Conservation (phyloP, 1,140 invertebrate species). For the Eupristina koningsbergeri region DNA sequence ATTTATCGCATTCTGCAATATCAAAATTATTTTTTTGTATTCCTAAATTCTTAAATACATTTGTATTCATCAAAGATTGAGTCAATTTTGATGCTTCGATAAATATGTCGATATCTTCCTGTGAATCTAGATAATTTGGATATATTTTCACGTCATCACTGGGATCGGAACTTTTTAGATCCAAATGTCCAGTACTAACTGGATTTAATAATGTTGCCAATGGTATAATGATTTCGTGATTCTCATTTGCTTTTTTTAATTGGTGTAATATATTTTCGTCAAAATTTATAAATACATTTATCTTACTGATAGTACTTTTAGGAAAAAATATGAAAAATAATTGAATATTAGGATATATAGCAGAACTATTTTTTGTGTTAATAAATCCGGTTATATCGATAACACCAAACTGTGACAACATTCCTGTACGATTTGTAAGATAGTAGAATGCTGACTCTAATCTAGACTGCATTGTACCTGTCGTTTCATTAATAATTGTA, state of each 20-base stretch:
- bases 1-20: constrained; percentile 55
- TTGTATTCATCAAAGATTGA: constrained; percentile 54
- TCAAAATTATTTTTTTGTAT: constrained; percentile 47
- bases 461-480: constrained; percentile 64
- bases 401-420: constrained; percentile 48
- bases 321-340: constrained; percentile 56
- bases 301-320: constrained; percentile 30
- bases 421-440: constrained; percentile 55
- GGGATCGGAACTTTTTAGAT: constrained; percentile 76
- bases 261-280: constrained; percentile 55
- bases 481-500: constrained; percentile 60
- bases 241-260: constrained; percentile 50
- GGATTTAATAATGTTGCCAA: constrained; percentile 72
- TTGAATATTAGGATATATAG: constrained; percentile 65
- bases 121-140: constrained; percentile 78
- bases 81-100: constrained; percentile 56
- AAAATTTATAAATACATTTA: constrained; percentile 48
- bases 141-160: constrained; percentile 79
- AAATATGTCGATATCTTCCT: constrained; percentile 70
- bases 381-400: constrained; percentile 59
- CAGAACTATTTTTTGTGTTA: constrained; percentile 57
- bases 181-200: constrained; percentile 74
- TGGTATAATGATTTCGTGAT: constrained; percentile 61
- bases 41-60: constrained; percentile 59
- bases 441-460: constrained; percentile 62